phyloP scores from a whole-genome alignment of 2,113 vertebrate species.

The Ceyx cyanopectus region DNA sequence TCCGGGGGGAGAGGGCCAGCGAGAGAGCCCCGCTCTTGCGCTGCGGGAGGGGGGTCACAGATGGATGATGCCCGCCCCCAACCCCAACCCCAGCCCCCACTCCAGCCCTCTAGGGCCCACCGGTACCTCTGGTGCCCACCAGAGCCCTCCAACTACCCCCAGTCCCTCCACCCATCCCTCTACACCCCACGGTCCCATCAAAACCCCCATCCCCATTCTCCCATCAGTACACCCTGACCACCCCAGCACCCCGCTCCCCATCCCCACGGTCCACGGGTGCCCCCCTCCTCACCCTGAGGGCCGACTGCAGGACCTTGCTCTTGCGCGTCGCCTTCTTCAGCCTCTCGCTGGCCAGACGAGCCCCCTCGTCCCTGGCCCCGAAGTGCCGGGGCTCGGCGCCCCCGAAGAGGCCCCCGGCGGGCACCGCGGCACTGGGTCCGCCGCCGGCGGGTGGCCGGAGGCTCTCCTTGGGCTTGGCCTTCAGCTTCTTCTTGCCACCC shows the following conservation, averaged over 20 bases:
- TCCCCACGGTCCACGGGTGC: background rate
- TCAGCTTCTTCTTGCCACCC: constrained; percentile 74
- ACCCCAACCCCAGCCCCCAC: background rate
- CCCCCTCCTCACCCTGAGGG: constrained; percentile 68
- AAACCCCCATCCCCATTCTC: background rate
- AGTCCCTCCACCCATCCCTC: too few relatives aligned
- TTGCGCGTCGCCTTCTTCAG: constrained; percentile 90
- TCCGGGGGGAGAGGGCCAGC: constrained; percentile 76
- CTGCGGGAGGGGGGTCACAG: constrained; percentile 46
- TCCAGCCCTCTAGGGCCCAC: background rate
- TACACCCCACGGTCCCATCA: background rate
- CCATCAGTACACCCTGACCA: background rate
- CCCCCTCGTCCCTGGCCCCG: constrained; percentile 34
- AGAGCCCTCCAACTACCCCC: background rate
- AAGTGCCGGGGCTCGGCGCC: constrained; percentile 64
- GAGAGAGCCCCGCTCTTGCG: constrained; percentile 83
- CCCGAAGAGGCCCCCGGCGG: constrained; percentile 76
- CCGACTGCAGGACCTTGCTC: constrained; percentile 79
- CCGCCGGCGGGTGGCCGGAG: constrained; percentile 72
- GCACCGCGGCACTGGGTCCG: constrained; percentile 49
- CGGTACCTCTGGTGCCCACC: too few relatives aligned
- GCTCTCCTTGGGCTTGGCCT: constrained; percentile 76
- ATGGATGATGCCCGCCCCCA: accelerated
- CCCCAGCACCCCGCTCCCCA: background rate
- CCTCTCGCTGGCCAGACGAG: constrained; percentile 82